Evolutionary conservation across 2,888 invertebrate genomes (phyloP).

Genomic region (Lithophane socia): DNA sequence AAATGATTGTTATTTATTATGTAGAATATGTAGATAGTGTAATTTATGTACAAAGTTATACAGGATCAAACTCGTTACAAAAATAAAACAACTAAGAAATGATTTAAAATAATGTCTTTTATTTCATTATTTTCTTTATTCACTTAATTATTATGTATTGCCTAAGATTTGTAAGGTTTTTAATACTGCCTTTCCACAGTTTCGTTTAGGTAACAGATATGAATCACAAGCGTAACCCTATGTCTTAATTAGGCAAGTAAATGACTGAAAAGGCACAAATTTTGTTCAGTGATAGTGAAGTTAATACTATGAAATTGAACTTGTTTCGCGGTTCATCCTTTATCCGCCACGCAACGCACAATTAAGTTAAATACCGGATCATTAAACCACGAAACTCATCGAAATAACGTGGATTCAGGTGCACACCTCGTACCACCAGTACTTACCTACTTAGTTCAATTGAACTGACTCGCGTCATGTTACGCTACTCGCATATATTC

Average conservation of each 20-base stretch:
- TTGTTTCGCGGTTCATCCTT: conserved; percentile 19
- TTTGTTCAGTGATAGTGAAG: conserved; percentile 56
- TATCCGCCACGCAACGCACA: conserved; percentile 9
- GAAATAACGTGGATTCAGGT: not conserved
- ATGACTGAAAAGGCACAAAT: conserved; percentile 71
- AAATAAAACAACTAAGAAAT: conserved; percentile 79
- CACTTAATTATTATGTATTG: conserved; percentile 77
- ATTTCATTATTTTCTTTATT: conserved; percentile 84
- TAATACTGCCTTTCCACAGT: conserved; percentile 80
- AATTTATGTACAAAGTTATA: conserved; percentile 63
- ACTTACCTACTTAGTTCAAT: too few relatives aligned
- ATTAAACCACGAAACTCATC: not conserved
- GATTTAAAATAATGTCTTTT: conserved; percentile 90
- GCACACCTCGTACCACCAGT: too few relatives aligned
- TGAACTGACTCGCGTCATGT: too few relatives aligned
- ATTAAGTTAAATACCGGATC: not conserved
- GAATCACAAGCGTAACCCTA: conserved; percentile 65
- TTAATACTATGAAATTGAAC: conserved; percentile 53
- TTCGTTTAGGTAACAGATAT: conserved; percentile 64
- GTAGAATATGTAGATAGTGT: conserved; percentile 45
- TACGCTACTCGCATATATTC: too few relatives aligned
- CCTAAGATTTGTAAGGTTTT: conserved; percentile 77
- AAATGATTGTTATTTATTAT: conserved; percentile 6
- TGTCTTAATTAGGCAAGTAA: conserved; percentile 59
- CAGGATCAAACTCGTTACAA: conserved; percentile 61